Evolutionary conservation across 2,113 vertebrate species (phyloP), one percentile per base, ranked within the genome.

Genomic region (Geococcyx californianus): DNA sequence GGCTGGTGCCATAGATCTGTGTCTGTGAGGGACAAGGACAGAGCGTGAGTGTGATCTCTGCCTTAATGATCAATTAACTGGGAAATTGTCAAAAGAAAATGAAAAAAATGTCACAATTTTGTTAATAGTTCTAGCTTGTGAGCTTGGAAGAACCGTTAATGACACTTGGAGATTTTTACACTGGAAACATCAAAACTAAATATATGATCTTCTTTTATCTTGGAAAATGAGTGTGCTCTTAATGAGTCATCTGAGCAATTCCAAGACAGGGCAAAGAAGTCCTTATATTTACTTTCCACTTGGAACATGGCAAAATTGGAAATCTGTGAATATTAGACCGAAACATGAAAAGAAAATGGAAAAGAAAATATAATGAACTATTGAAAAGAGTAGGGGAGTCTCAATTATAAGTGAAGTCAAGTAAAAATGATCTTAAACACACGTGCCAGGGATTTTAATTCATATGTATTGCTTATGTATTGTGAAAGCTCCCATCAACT

Each of bases 21-120:
- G 56, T 81, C 80, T 75, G 29, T 60, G 77, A 92, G 66, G 64
- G 92, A 87, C 80, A 82, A 63, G 77, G 73, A 94, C 86, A 94
- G 49, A 89, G 44, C 31, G 23, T 1, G 2, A 84, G 42, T 54
- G 84, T 68, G 73, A 95, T 92, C 74, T 87, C 74, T 6, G 1
- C 94, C 77, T 96, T 97, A 96, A 96, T 97, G 93, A 96, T 95
- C 94, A 95, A 95, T 96, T 96, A 95, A 94, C 76, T 63, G 17
- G 49, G 91, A 94, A 93, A 89, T 89, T 94, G 95, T 97, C 94
- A 96, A 79, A 94, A 84, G 91, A 88, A 89, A 95, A 84, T 0
- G 44, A 49, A 91, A 89, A 88, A 86, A 95, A 54, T 84, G 93
- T 92, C 94, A 94, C 69, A 89, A 79, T 89, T 92, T 94, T 87